Evolutionary conservation across 2,888 invertebrate species (phyloP), one percentile per base, ranked within the genome.

Genomic region (Perizoma affinitatum): DNA sequence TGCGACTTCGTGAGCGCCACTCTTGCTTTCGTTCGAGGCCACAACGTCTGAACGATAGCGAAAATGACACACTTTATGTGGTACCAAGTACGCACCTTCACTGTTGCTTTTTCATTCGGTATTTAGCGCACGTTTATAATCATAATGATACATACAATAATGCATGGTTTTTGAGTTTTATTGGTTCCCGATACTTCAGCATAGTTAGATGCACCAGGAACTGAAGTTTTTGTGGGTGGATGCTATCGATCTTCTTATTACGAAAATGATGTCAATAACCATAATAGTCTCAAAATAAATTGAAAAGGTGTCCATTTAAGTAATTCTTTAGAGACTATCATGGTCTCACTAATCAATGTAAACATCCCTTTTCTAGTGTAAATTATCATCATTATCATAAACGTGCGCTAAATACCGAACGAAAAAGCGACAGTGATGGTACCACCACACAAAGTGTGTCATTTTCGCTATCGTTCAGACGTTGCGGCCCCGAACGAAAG

Each of bases 391-490:
- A 38, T 38, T 1, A 38, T 6, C 38, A 84, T 88, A 87, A 89
- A 82, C 81, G 77, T 84, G 84, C 84, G 86, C 86, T 84, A 84
- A 86, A 88, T 89, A 86, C 84, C 87, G 78, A 82, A 86, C 85
- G 80, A 82, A 88, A 86, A 85, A 88, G 84, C 81, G 82, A 84
- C 83, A 85, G 84, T 76, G 76, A 76, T 48, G 69, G 80, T 76
- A 76, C 75, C 4, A 38, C 38, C 3, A 80, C 80, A 71, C 76
- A 70, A 86, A 87, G 88, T 87, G 80, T 88, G 90, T 83, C 87
- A 82, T 88, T 91, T 90, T 90, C 90, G 88, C 91, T 91, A 89
- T 91, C 91, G 83, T 65, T 76, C 87, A 90, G 89, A 90, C 86
- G 80, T 70, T 67, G 73, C 82, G 90, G 79, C 91, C 91, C 84